These are phyloP conservation scores for Heteronetta atricapilla DNA, from an alignment of 2,113 vertebrate species.

Conservation along the genomic window DNA sequence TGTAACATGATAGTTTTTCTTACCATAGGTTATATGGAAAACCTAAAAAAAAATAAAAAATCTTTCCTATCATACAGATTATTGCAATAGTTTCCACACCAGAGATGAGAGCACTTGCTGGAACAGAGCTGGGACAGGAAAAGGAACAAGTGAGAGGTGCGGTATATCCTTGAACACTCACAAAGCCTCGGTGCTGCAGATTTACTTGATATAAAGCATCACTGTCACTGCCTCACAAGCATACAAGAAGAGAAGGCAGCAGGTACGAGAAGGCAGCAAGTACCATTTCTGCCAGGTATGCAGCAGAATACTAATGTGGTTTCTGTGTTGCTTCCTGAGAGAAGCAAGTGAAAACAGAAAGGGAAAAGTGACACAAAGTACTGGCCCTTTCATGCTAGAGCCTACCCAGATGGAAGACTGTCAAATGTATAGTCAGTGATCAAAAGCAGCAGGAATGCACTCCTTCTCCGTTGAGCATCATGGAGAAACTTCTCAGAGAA, in stretches of 20 bases:
- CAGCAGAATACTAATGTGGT: rapidly evolving
- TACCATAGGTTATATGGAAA: neutral
- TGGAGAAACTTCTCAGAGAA: neutral
- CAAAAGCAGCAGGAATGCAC: neutral
- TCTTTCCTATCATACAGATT: neutral
- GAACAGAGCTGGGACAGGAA: neutral
- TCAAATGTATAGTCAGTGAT: neutral
- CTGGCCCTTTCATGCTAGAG: too few relatives aligned
- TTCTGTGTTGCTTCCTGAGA: neutral
- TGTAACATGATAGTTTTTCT: neutral
- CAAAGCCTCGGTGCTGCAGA: neutral
- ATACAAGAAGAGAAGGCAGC: neutral
- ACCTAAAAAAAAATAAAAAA: neutral
- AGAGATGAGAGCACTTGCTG: neutral
- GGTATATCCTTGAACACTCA: neutral
- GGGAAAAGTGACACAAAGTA: neutral
- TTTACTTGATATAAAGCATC: neutral
- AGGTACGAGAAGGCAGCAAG: neutral
- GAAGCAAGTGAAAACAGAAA: neutral
- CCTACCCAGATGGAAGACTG: neutral
- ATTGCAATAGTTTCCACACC: neutral
- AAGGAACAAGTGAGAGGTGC: neutral
- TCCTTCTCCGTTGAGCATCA: neutral
- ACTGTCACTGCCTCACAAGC: neutral
- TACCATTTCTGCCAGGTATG: neutral